Evolutionary conservation across 1,140 invertebrate genomes (phyloP).

Genomic region (Whitmania pigra): DNA sequence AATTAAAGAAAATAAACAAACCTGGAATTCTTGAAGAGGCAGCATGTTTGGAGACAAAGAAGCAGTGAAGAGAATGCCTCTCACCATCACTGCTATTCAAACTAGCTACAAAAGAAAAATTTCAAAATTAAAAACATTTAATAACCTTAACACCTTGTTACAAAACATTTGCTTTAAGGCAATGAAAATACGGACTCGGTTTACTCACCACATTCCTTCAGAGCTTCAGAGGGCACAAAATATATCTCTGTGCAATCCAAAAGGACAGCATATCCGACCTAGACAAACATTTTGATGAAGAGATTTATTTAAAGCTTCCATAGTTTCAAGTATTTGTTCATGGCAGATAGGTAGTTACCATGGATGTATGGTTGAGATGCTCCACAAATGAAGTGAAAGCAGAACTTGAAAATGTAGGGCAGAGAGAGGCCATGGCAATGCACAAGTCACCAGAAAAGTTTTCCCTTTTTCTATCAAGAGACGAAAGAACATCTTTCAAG

Average conservation of each 20-base stretch:
- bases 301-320: neutral
- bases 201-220: neutral
- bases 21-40: no score
- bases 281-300: neutral
- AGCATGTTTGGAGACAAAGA: no score
- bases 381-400: neutral
- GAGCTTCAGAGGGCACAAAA: neutral
- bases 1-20: no score
- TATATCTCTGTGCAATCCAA: slow-evolving; percentile 3
- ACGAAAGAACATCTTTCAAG: neutral
- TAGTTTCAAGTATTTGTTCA: neutral
- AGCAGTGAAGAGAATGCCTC: no score
- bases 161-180: no score
- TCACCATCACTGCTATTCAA: no score
- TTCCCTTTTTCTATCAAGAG: neutral
- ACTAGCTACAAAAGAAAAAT: no score
- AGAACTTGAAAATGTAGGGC: neutral
- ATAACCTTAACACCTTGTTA: no score
- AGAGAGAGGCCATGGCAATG: neutral
- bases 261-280: neutral
- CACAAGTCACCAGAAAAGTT: neutral
- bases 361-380: neutral
- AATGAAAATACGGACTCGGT: neutral
- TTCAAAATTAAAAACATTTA: no score
- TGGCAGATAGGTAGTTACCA: neutral